Evolutionary conservation across 2,113 vertebrate genomes (phyloP).

Genomic region (Donacobius atricapilla): DNA sequence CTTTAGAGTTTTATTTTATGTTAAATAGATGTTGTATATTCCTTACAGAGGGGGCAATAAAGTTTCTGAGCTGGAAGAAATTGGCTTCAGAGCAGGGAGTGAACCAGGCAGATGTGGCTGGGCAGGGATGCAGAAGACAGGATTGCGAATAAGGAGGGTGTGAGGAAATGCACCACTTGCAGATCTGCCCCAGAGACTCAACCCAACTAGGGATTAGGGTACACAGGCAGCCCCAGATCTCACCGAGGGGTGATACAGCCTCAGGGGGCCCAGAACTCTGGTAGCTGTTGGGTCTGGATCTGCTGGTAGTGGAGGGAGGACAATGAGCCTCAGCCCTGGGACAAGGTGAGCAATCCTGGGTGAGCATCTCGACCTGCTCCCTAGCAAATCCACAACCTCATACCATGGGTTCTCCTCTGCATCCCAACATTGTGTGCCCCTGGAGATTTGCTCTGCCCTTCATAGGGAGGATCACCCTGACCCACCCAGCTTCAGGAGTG

Average conservation of each 20-base stretch:
- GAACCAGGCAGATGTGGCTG: not conserved
- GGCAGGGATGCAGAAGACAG: not conserved
- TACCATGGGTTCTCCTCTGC: rapidly evolving
- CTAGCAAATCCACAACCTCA: not conserved
- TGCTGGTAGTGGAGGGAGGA: not conserved
- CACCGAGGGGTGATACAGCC: not conserved
- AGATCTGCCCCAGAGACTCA: not conserved
- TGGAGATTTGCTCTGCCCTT: not conserved
- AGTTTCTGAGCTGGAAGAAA: constrained; percentile 43
- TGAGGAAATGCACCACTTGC: rapidly evolving
- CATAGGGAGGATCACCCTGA: rapidly evolving
- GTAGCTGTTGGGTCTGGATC: not conserved
- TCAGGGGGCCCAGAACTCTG: rapidly evolving
- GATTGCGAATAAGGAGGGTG: not conserved
- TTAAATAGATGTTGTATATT: constrained; percentile 49
- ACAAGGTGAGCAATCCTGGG: not conserved
- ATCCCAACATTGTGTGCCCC: not conserved
- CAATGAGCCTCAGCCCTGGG: rapidly evolving
- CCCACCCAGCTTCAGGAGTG: not conserved
- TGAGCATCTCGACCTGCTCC: not conserved
- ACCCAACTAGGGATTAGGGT: rapidly evolving
- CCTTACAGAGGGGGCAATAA: constrained; percentile 45
- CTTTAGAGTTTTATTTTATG: constrained; percentile 59
- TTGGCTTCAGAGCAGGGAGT: not conserved
- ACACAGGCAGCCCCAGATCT: not conserved